Base-by-base conservation (phyloP, 2,797 vertebrate genomes). In the Malacoraja senta region DNA sequence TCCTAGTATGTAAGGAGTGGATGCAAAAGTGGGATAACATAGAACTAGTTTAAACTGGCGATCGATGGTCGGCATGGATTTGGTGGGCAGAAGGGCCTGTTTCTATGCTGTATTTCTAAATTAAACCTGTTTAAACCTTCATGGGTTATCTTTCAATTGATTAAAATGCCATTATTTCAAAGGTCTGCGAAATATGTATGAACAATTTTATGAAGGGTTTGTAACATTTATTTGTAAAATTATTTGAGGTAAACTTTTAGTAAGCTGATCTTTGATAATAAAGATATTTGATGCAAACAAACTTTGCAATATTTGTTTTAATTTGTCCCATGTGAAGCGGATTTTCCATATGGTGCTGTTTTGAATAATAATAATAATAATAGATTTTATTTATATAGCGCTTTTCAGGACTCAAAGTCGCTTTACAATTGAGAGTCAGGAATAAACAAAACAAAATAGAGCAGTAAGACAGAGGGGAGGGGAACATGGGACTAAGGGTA, bases 181-280 rank as follows among this genome's bases (percentile, higher is more conserved):
- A 88, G 63, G n/a, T 68, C 61, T 19, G 61, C 83, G 32, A 8
- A 32, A n/a, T 58, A 19, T 86, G n/a, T 88, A 17, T 78, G 8
- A 17, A 68, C 1, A 68, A 21, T 68, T 88, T 88, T n/a, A 88
- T 88, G 26, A 88, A 88, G 84, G n/a, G 65, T 35, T 68, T 88
- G 65, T 88, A 88, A 35, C 35, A 10, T 68, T 35, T 32, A 21
- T 68, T n/a, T 88, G 19, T 65, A 24, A 68, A 68, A 35, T 35
- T 88, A 35, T 88, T 65, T 88, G 84, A 88, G 84, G 84, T 32
- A 53, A 68, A 29, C 63, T 29, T 63, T 15, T 8, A 88, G 63
- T 21, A 88, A 17, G 15, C 61, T 88, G 84, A n/a, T 32, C n/a
- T 88, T 88, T 68, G 63, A 88, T 88, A 88, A 88, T 88, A 88